phyloP scores from a whole-genome alignment of 2,113 vertebrate genomes.

The Tylochromis polylepis region DNA sequence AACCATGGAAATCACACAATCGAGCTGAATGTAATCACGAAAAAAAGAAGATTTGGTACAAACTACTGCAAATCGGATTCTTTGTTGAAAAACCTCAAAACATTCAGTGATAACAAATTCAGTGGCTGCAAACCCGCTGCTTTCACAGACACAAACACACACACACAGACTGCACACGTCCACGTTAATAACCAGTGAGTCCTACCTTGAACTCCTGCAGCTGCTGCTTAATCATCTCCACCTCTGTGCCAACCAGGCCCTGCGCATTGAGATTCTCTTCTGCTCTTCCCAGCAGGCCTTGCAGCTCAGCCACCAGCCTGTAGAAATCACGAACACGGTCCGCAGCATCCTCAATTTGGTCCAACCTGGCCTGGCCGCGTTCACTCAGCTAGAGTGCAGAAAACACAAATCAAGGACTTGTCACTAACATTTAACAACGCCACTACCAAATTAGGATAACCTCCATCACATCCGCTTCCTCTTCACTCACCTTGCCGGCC shows the following conservation, averaged over 20 bases:
- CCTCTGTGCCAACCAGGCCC: conserved; percentile 87
- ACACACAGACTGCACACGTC: background rate
- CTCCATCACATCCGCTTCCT: conserved; percentile 16
- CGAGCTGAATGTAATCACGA: background rate
- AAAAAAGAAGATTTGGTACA: background rate
- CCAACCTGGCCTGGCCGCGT: conserved; percentile 80
- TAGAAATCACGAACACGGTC: conserved; percentile 86
- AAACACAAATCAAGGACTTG: background rate
- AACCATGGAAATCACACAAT: background rate
- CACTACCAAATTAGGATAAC: fast-evolving
- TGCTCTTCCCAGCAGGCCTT: conserved; percentile 75
- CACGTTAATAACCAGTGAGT: background rate
- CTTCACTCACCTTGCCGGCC: conserved; percentile 81
- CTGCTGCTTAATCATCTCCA: conserved; percentile 92
- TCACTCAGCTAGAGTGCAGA: conserved; percentile 72
- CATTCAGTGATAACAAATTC: background rate
- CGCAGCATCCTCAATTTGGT: conserved; percentile 82
- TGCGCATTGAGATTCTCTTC: conserved; percentile 84
- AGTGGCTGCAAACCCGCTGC: background rate
- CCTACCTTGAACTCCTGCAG: conserved; percentile 93
- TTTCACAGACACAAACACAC: background rate
- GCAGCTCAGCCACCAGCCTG: conserved; percentile 78
- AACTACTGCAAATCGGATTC: background rate
- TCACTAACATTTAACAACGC: background rate
- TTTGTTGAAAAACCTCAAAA: background rate